phyloP scores from a whole-genome alignment of 2,113 vertebrate genomes.

The Trematocara marginatum region DNA sequence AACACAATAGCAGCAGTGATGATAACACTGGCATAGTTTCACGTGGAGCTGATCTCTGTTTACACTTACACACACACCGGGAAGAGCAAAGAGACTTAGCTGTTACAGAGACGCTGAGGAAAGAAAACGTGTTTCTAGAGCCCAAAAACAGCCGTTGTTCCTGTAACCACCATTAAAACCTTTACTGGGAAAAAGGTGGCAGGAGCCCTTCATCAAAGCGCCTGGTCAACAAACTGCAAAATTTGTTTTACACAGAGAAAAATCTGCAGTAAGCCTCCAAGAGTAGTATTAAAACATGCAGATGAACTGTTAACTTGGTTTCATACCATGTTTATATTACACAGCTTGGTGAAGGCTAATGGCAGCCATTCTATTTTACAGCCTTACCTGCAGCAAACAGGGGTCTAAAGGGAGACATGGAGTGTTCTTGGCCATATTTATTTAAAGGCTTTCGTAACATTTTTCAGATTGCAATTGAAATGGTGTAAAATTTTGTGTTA shows the following conservation, averaged over 20 bases:
- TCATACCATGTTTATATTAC: not conserved
- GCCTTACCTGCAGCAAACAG: not conserved
- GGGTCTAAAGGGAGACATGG: not conserved
- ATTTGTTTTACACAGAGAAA: not conserved
- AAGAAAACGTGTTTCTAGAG: accelerated
- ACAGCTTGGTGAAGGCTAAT: not conserved
- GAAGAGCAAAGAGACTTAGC: not conserved
- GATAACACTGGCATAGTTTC: not conserved
- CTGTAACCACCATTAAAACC: not conserved
- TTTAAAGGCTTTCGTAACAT: not conserved
- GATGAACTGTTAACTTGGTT: not conserved
- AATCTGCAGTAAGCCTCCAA: accelerated
- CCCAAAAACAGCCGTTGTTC: not conserved
- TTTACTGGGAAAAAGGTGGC: not conserved
- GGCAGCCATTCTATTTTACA: not conserved
- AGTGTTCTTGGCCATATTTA: not conserved
- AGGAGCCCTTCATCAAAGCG: not conserved
- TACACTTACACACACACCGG: not conserved
- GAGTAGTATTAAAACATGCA: not conserved
- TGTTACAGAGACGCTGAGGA: not conserved
- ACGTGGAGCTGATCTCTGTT: not conserved
- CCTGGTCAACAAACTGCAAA: not conserved
- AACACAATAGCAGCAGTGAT: not conserved
- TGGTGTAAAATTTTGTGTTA: not conserved
- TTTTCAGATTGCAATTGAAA: not conserved